phyloP scores from a whole-genome alignment of 2,113 vertebrate species.

The Suricata suricatta region DNA sequence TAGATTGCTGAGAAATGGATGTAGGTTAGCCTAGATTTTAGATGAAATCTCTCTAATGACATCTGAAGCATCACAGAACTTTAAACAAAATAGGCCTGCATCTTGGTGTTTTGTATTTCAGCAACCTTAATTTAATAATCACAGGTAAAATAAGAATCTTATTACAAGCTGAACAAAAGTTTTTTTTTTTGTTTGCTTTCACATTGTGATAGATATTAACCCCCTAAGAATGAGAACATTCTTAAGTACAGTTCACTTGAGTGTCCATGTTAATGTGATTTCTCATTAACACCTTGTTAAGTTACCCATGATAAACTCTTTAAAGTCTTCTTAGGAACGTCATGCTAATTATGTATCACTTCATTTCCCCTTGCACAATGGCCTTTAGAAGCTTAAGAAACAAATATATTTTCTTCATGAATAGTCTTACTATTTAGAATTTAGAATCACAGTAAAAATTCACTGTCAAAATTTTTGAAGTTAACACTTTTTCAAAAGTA shows the following conservation, averaged over 20 bases:
- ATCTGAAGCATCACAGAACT: not conserved
- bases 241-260: not conserved
- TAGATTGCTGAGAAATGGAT: not conserved
- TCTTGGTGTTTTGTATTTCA: not conserved
- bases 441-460: not conserved
- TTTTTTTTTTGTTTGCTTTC: not conserved
- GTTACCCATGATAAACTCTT: slow-evolving; percentile 39
- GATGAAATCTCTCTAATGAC: not conserved
- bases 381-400: slow-evolving; percentile 17
- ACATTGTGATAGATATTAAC: not conserved
- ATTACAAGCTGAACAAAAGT: not conserved
- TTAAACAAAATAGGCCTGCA: not conserved
- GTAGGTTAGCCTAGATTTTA: not conserved
- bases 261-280: slow-evolving; percentile 43
- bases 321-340: slow-evolving; percentile 20
- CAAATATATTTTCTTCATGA: not conserved
- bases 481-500: not conserved
- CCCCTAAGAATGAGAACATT: not conserved
- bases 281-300: slow-evolving; percentile 66
- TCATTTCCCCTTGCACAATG: not conserved
- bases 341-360: slow-evolving; percentile 38
- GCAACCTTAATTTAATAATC: not conserved
- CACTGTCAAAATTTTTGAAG: not conserved
- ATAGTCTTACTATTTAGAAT: not conserved
- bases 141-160: not conserved